Percentiles rank a stretch among this genome's conserved stretches.
Conservation (phyloP, 2,888 invertebrate genomes). For the Trachelus iudaicus region DNA sequence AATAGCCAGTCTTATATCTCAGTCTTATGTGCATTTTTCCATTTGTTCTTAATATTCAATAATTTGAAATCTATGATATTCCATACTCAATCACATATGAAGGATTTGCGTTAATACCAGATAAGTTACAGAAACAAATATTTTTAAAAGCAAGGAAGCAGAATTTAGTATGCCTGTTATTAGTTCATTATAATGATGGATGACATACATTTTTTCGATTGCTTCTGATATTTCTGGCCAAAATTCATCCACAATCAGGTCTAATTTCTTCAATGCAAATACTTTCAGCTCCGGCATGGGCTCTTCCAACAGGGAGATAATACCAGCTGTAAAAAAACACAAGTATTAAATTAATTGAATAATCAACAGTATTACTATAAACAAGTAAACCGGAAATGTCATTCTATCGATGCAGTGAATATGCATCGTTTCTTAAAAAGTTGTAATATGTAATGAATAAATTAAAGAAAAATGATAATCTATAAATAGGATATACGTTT, state of each 20-base stretch:
- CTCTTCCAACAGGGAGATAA: conserved; percentile 95
- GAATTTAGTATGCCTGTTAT: conserved; percentile 5
- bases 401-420: not conserved
- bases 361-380: not conserved
- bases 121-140: conserved; percentile 9
- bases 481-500: not conserved
- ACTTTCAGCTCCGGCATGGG: conserved; percentile 92
- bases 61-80: not conserved
- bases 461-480: conserved; percentile 7
- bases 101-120: conserved; percentile 3
- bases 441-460: not conserved
- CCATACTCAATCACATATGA: not conserved
- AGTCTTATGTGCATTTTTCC: not conserved
- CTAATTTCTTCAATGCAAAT: conserved; percentile 92
- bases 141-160: conserved; percentile 3
- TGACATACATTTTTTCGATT: conserved; percentile 88
- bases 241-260: conserved; percentile 95
- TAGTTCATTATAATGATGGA: conserved; percentile 11
- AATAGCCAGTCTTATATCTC: conserved; percentile 1
- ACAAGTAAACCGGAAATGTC: not conserved
- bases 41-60: not conserved
- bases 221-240: conserved; percentile 99
- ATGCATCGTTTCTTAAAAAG: not conserved
- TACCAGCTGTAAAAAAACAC: conserved; percentile 75
- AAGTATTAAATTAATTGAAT: not conserved